These are phyloP conservation scores for Leucania comma DNA, from an alignment of 2,888 invertebrate genomes.

Conservation along the genomic window DNA sequence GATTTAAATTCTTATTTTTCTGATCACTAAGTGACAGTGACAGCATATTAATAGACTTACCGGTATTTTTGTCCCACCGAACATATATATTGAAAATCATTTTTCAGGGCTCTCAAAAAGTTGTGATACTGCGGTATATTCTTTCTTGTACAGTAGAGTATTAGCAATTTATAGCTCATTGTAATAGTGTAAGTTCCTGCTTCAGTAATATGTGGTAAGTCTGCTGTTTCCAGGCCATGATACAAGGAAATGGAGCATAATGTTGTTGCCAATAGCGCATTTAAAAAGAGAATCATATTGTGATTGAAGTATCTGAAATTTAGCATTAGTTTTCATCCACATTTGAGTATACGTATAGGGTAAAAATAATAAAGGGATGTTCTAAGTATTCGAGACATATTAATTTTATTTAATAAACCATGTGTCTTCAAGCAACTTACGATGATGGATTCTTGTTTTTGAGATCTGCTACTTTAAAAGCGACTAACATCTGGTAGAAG, in stretches of 20 bases:
- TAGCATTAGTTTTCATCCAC: neutral
- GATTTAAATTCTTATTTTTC: no score
- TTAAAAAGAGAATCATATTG: slow-evolving; percentile 48
- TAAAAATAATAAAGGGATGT: no score
- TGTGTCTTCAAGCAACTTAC: slow-evolving; percentile 38
- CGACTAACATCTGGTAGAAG: slow-evolving; percentile 71
- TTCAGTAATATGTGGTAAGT: slow-evolving; percentile 73
- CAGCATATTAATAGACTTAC: slow-evolving; percentile 10
- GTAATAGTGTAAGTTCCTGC: slow-evolving; percentile 73
- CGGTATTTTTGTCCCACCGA: slow-evolving; percentile 54
- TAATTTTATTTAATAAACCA: no score
- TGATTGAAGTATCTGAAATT: slow-evolving; percentile 56
- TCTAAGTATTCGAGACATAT: no score
- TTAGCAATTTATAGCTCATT: slow-evolving; percentile 72
- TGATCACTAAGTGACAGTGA: no score
- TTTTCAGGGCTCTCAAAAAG: slow-evolving; percentile 69
- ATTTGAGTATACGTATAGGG: no score
- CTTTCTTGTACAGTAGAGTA: slow-evolving; percentile 67
- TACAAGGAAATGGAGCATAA: slow-evolving; percentile 46
- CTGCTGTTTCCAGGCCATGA: slow-evolving; percentile 66
- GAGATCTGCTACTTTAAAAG: slow-evolving; percentile 74
- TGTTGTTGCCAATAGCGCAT: slow-evolving; percentile 7
- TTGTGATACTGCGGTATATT: slow-evolving; percentile 71
- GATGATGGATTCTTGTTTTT: slow-evolving; percentile 53
- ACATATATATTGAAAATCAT: slow-evolving; percentile 77